Percentiles rank a stretch among this genome's conserved stretches.
phyloP scores from a whole-genome alignment of 2,797 vertebrate genomes.

The Nothura maculosa region DNA sequence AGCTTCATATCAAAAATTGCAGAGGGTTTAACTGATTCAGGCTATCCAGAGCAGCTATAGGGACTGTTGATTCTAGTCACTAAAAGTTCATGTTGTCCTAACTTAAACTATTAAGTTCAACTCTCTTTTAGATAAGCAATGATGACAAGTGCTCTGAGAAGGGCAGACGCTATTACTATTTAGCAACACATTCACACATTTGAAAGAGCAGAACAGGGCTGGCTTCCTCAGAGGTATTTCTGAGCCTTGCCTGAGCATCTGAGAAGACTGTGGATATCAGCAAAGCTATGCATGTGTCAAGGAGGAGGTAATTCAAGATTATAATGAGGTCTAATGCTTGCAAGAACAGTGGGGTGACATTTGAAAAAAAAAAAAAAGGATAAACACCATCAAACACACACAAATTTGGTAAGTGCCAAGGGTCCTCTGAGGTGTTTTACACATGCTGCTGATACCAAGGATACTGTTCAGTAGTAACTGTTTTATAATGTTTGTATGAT shows the following conservation, averaged over 20 bases:
- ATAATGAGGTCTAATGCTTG: not conserved
- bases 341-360: not conserved
- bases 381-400: not conserved
- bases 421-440: not conserved
- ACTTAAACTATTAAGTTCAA: conserved; percentile 49
- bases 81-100: conserved; percentile 36
- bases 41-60: not conserved
- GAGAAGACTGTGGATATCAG: not conserved
- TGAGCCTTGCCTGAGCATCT: not conserved
- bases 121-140: conserved; percentile 34
- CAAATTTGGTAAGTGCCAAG: not conserved
- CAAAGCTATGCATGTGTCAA: fast-evolving
- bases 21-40: conserved; percentile 33
- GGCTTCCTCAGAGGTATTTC: not conserved
- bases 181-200: not conserved
- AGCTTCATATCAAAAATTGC: not conserved
- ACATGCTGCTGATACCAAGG: not conserved
- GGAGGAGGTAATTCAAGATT: not conserved
- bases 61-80: conserved; percentile 18
- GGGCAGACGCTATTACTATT: not conserved
- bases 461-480: not conserved
- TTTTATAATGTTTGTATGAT: not conserved
- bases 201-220: not conserved
- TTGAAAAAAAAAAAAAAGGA: not conserved
- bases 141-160: not conserved